Evolutionary conservation across 92 coral and sea anemone genomes (phyloP).

Genomic region (Nematostella vectensis): DNA sequence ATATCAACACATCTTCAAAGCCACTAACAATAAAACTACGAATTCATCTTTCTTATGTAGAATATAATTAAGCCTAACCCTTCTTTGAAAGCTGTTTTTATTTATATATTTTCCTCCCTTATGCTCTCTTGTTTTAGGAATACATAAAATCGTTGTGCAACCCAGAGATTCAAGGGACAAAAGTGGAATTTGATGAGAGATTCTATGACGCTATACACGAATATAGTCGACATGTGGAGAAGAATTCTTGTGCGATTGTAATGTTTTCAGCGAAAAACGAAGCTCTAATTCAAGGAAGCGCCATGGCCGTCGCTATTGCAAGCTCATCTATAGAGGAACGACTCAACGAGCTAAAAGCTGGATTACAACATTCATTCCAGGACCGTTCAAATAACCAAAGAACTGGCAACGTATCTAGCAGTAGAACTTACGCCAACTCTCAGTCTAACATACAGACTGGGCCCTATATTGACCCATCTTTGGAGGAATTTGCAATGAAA

Average conservation of each 20-base stretch:
- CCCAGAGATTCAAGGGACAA: slow-evolving; percentile 29
- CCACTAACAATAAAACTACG: no score
- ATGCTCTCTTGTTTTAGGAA: slow-evolving; percentile 26
- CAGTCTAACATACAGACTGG: slow-evolving; percentile 7
- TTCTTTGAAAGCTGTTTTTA: no score
- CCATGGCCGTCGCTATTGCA: slow-evolving; percentile 57
- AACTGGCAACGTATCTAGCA: neutral
- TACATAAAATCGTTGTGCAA: slow-evolving; percentile 54
- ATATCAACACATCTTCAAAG: no score
- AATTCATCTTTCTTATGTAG: no score
- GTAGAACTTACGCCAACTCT: neutral
- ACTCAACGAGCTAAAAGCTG: slow-evolving; percentile 22
- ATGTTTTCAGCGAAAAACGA: slow-evolving; percentile 32
- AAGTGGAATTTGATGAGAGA: slow-evolving; percentile 24
- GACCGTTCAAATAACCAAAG: neutral
- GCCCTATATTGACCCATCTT: slow-evolving; percentile 48
- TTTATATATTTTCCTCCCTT: slow-evolving; percentile 1
- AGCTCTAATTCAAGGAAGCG: slow-evolving; percentile 48
- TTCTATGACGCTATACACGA: slow-evolving; percentile 26
- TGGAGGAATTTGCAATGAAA: slow-evolving; percentile 86
- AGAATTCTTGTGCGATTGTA: slow-evolving; percentile 56
- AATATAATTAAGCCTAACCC: no score
- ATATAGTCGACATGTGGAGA: slow-evolving; percentile 35
- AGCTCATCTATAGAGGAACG: slow-evolving; percentile 53
- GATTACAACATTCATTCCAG: neutral